Base-by-base conservation (phyloP, 2,888 invertebrate genomes). In the Seira sanloemensis region DNA sequence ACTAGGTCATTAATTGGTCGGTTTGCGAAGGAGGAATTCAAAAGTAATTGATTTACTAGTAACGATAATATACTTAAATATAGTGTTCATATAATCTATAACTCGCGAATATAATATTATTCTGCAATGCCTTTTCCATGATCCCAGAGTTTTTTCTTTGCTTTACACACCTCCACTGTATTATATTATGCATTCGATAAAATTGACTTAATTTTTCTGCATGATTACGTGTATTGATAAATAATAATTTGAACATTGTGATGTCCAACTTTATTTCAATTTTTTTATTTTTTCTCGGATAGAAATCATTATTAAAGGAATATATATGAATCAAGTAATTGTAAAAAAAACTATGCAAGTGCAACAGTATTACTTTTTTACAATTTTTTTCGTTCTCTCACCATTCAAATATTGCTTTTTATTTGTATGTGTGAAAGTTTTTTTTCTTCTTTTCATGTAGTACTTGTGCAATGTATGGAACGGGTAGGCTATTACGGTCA, bases 291-390 rank as follows among this genome's bases (percentile, higher is more conserved):
- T 27, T 75, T 62, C 5, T 62, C 5, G 37, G 21, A n/a, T n/a
- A n/a, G n/a, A n/a, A n/a, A n/a, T 71, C 71, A 46, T 79, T 80
- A 66, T 69, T 66, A 50, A 37, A 81, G 66, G 18, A 75, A 81
- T 71, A 75, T 81, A 75, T 76, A 76, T 81, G 76, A 81, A 79
- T 71, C 5, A 9, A 16, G n/a, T 37, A 24, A 65, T 37, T 75
- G 16, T 24, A 69, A 76, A 81, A 76, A 76, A 71, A 50, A 81
- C 75, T 76, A 71, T 76, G 81, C 81, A 81, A 76, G 76, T 76
- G 80, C n/a, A n/a, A n/a, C n/a, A n/a, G n/a, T n/a, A n/a, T n/a
- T n/a, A n/a, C n/a, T n/a, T n/a, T n/a, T n/a, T n/a, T n/a, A n/a
- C n/a, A n/a, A n/a, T n/a, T n/a, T n/a, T n/a, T n/a, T n/a, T n/a